Evolutionary conservation across 1,140 invertebrate species (phyloP).

Genomic region (Heliconius himera): DNA sequence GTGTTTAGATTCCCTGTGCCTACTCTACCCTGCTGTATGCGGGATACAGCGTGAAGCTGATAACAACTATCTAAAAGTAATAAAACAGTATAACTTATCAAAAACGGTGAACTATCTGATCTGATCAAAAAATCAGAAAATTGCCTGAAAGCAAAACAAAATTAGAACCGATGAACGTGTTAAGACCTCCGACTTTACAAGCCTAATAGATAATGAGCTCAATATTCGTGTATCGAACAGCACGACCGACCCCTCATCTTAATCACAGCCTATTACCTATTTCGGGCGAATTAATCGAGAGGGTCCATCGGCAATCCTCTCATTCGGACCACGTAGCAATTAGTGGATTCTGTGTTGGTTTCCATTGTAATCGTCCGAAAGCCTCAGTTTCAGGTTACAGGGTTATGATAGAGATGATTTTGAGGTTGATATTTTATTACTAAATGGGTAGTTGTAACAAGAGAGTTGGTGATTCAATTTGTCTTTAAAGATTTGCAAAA

Average conservation of each 20-base stretch:
- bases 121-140: not conserved
- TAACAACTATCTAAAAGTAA: not conserved
- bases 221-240: conserved; percentile 27
- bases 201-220: conserved; percentile 13
- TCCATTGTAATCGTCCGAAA: conserved; percentile 26
- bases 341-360: conserved; percentile 43
- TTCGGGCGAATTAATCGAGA: conserved; percentile 40
- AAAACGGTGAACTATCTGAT: not conserved
- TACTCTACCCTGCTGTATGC: no score
- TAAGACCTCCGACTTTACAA: not conserved
- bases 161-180: not conserved
- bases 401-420: no score
- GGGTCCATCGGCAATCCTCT: conserved; percentile 45
- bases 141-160: not conserved
- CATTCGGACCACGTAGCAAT: conserved; percentile 64
- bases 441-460: no score
- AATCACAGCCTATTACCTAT: conserved; percentile 42
- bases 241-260: conserved; percentile 32
- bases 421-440: not conserved
- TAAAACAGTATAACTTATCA: not conserved
- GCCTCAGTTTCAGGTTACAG: not conserved
- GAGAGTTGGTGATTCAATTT: no score
- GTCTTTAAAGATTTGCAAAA: no score
- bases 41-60: no score
- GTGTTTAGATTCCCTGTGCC: no score